Percentiles rank a stretch among this genome's conserved stretches.
Conservation (phyloP, 2,888 invertebrate species). For the Apodemia zela region DNA sequence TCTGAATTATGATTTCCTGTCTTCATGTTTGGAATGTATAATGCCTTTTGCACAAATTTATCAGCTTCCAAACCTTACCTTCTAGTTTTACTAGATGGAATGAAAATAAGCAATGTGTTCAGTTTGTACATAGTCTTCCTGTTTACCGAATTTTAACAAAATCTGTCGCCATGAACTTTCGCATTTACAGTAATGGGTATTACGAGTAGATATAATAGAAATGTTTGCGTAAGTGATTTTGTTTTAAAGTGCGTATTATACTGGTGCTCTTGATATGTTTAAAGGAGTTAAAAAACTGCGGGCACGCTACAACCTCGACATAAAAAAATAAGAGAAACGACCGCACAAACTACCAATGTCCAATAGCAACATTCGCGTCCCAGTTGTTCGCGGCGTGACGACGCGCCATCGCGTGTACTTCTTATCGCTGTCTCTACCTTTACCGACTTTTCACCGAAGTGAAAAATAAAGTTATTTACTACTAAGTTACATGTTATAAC, state of each 20-base stretch:
- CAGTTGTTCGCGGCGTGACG: constrained; percentile 57
- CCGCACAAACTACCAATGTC: constrained; percentile 38
- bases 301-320: constrained; percentile 25
- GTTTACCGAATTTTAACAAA: too few relatives aligned
- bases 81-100: too few relatives aligned
- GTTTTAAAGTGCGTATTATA: constrained; percentile 14
- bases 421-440: constrained; percentile 17
- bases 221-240: neutral
- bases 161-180: neutral
- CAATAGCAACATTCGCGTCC: constrained; percentile 41
- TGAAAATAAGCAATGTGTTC: too few relatives aligned
- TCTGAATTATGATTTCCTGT: too few relatives aligned
- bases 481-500: neutral
- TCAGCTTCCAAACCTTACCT: too few relatives aligned
- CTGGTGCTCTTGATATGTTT: constrained; percentile 21
- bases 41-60: too few relatives aligned
- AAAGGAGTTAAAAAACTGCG: constrained; percentile 26
- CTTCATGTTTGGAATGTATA: too few relatives aligned
- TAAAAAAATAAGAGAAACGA: constrained; percentile 35
- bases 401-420: constrained; percentile 25
- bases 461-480: neutral
- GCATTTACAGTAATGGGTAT: neutral
- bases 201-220: neutral
- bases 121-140: too few relatives aligned
- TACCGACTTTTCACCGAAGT: constrained; percentile 22